Evolutionary conservation across 2,113 vertebrate species (phyloP), one percentile per base, ranked within the genome.

Genomic region (Callionymus lyra): DNA sequence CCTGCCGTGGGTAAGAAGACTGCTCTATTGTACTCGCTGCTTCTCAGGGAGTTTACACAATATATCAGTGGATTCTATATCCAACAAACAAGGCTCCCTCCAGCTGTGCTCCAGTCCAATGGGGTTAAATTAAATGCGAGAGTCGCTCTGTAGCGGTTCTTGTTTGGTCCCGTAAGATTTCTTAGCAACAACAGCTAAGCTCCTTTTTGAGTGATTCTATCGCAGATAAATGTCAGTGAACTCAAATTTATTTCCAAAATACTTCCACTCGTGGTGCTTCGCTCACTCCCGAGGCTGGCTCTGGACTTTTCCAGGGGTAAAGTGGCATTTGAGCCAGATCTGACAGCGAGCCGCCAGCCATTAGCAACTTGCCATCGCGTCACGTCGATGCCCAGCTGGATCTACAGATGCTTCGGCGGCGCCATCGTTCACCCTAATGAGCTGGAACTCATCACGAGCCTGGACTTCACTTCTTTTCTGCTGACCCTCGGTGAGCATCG

Each of bases 61-160:
- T 57, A 56, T 66, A 70, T 42, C 10, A 54, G 52, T 56, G 57
- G 65, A 69, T 72, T 71, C 21, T 71, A 46, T 66, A 70, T 71
- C 63, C 58, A 62, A 37, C 1, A 31, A 54, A 63, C 42, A 35
- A 43, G 17, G 18, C 40, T 69, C 37, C 47, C 40, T 74, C 66
- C 63, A 73, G 72, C 73, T 79, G 74, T 56, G 67, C 47, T 35
- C 14, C 56, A 55, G 59, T 55, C 35, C 63, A 52, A 5, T 9
- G 2, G 44, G 56, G 64, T 67, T 74, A 66, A 59, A 74, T 72
- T 68, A 68, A 67, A 73, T 40, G 47, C 56, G 41, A 54, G 48
- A 47, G 45, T 34, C 47, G n/a, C 18, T 40, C 43, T 47, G 47
- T 43, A 32, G 57, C 47, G 39, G 10, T 44, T 31, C 34, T 37